Conservation (phyloP, 2,113 vertebrate species). For the Xyliphius kryptos region DNA sequence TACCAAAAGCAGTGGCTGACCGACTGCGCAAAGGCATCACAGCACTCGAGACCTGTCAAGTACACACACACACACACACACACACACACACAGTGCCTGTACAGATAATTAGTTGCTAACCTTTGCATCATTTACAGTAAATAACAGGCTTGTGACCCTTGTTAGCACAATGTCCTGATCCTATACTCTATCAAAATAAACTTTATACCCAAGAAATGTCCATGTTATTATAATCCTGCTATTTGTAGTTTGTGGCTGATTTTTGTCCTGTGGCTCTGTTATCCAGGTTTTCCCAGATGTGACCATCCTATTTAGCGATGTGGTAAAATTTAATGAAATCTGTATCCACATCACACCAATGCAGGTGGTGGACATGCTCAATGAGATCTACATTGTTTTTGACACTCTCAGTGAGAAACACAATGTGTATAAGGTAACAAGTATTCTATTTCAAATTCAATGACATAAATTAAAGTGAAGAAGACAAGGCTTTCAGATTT, state of each 20-base stretch:
- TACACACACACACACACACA: slow-evolving; percentile 30
- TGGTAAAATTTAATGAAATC: slow-evolving; percentile 69
- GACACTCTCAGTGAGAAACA: slow-evolving; percentile 71
- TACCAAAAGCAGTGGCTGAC: slow-evolving; percentile 64
- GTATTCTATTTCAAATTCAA: too few relatives aligned
- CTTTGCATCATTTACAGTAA: slow-evolving; percentile 14
- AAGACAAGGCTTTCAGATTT: too few relatives aligned
- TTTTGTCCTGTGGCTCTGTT: slow-evolving; percentile 4
- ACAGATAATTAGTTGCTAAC: slow-evolving; percentile 16
- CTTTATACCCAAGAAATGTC: too few relatives aligned
- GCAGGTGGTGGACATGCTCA: slow-evolving; percentile 73
- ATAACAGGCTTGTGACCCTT: too few relatives aligned
- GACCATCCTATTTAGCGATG: slow-evolving; percentile 69
- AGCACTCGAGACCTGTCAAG: slow-evolving; percentile 64
- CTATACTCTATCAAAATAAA: too few relatives aligned
- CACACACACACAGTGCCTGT: too few relatives aligned
- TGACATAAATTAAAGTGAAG: too few relatives aligned
- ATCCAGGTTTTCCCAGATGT: slow-evolving; percentile 65
- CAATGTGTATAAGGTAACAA: slow-evolving; percentile 68
- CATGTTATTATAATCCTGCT: slow-evolving; percentile 6
- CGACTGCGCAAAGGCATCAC: slow-evolving; percentile 64
- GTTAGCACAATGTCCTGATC: too few relatives aligned
- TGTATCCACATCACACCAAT: slow-evolving; percentile 71
- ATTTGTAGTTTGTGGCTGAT: slow-evolving; percentile 5
- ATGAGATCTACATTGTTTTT: slow-evolving; percentile 69